A percentile compares a stretch with the other conserved stretches of the same genome.
phyloP scores from a whole-genome alignment of 2,797 vertebrate species.

The Lutjanus argentimaculatus region DNA sequence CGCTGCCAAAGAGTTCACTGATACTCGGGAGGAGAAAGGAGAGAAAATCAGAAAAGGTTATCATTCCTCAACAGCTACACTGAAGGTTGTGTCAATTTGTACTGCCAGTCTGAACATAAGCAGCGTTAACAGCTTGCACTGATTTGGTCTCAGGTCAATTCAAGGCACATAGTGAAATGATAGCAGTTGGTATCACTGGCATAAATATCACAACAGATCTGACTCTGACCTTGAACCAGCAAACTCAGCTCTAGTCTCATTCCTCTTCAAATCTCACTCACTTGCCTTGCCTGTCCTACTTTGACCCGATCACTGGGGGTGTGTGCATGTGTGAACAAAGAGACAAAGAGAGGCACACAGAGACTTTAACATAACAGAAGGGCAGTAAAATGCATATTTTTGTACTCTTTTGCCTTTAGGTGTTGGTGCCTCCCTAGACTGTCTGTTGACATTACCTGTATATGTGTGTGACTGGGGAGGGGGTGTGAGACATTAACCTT shows the following conservation, averaged over 20 bases:
- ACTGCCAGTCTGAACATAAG: neutral
- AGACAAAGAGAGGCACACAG: neutral
- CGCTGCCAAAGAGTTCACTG: slow-evolving; percentile 39
- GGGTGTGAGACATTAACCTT: slow-evolving; percentile 68
- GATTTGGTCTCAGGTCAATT: slow-evolving; percentile 28
- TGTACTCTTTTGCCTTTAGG: neutral
- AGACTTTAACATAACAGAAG: neutral
- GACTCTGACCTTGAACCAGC: slow-evolving; percentile 65
- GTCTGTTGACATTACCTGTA: slow-evolving; percentile 46
- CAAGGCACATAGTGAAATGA: slow-evolving; percentile 18
- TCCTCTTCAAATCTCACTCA: slow-evolving; percentile 13
- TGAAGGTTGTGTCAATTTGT: slow-evolving; percentile 9
- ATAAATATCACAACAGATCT: slow-evolving; percentile 44
- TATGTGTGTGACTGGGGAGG: neutral
- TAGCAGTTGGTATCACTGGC: slow-evolving; percentile 47
- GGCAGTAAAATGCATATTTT: neutral
- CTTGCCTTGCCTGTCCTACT: slow-evolving; percentile 33
- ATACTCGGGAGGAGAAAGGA: slow-evolving; percentile 4
- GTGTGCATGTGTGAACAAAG: neutral
- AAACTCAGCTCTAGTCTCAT: slow-evolving; percentile 25
- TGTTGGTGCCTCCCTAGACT: neutral
- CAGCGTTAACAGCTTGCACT: slow-evolving; percentile 13
- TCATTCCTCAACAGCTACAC: neutral
- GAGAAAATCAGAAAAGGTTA: slow-evolving; percentile 8
- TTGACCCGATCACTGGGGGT: slow-evolving; percentile 11